Percentiles rank a stretch among this genome's conserved stretches.
These are phyloP conservation scores for Ovibos moschatus DNA, from an alignment of 2,113 vertebrate species.

Conservation along the genomic window DNA sequence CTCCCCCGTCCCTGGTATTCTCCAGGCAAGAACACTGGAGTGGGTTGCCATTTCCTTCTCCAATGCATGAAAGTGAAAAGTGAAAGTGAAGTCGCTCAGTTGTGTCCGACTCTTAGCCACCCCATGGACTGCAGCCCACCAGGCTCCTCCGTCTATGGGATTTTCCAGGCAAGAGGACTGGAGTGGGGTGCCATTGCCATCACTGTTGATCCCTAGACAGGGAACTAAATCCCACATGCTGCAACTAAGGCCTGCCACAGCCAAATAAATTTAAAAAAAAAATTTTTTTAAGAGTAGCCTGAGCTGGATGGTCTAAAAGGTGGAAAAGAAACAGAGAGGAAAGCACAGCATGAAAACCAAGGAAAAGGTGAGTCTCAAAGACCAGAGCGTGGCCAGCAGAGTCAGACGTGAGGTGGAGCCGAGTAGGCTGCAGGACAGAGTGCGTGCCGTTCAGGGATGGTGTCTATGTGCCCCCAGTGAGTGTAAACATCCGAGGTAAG, in stretches of 20 bases:
- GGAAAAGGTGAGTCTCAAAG: background rate
- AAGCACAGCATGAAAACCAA: rapidly evolving
- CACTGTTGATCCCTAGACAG: background rate
- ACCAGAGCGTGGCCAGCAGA: rapidly evolving
- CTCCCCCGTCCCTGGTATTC: no score
- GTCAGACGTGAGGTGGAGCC: rapidly evolving
- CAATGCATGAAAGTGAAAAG: no score
- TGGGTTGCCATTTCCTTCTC: no score
- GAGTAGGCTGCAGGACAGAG: background rate
- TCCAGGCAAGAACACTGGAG: no score
- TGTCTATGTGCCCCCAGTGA: background rate
- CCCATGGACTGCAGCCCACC: no score
- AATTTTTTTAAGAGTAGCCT: background rate
- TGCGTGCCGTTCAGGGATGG: rapidly evolving
- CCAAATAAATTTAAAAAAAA: background rate
- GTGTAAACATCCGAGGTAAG: no score
- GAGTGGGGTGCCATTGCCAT: no score
- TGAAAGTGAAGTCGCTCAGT: no score
- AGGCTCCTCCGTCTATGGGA: no score
- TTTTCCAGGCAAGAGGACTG: no score
- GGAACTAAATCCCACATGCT: background rate
- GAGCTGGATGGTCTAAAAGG: background rate
- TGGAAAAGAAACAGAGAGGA: background rate
- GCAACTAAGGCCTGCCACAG: background rate
- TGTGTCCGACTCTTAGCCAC: rapidly evolving